Percentiles rank a stretch among this genome's conserved stretches.
These are phyloP conservation scores for Diplodus puntazzo DNA, from an alignment of 2,797 vertebrate species.

Conservation along the genomic window DNA sequence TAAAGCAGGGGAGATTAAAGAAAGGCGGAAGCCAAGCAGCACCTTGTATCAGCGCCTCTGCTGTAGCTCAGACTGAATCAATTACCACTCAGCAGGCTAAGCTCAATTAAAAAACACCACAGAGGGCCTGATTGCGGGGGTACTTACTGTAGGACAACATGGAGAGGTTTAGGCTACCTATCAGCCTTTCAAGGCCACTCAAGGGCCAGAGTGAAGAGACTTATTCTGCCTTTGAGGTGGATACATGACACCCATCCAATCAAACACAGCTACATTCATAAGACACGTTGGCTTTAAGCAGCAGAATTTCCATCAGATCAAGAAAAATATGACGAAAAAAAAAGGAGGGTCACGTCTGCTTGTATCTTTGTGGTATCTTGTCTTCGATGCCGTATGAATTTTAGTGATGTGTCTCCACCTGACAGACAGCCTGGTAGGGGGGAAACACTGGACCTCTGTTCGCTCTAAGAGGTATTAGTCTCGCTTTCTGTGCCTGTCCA, in stretches of 20 bases:
- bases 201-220: constrained; percentile 85
- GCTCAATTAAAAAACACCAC: constrained; percentile 92
- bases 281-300: constrained; percentile 10
- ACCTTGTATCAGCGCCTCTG: constrained; percentile 94
- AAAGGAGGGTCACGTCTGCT: constrained; percentile 20
- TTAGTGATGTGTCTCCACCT: constrained; percentile 53
- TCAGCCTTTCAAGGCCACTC: constrained; percentile 88
- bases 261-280: constrained; percentile 26
- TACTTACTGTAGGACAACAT: constrained; percentile 89
- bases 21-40: constrained; percentile 89
- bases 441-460: constrained; percentile 78
- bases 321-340: constrained; percentile 59
- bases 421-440: constrained; percentile 55
- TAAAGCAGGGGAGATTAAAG: constrained; percentile 96
- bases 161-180: constrained; percentile 87
- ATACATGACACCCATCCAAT: constrained; percentile 68
- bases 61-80: constrained; percentile 92
- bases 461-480: constrained; percentile 76
- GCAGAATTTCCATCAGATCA: constrained; percentile 66
- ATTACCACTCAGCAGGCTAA: constrained; percentile 91
- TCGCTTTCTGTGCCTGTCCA: constrained; percentile 75
- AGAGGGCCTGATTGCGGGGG: constrained; percentile 84
- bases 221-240: constrained; percentile 84
- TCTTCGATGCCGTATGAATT: constrained; percentile 58
- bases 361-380: constrained; percentile 61